A percentile compares a stretch with the other conserved stretches of the same genome.
These are phyloP conservation scores for Lophotis ruficrista DNA, from an alignment of 2,113 vertebrate genomes.

Conservation along the genomic window DNA sequence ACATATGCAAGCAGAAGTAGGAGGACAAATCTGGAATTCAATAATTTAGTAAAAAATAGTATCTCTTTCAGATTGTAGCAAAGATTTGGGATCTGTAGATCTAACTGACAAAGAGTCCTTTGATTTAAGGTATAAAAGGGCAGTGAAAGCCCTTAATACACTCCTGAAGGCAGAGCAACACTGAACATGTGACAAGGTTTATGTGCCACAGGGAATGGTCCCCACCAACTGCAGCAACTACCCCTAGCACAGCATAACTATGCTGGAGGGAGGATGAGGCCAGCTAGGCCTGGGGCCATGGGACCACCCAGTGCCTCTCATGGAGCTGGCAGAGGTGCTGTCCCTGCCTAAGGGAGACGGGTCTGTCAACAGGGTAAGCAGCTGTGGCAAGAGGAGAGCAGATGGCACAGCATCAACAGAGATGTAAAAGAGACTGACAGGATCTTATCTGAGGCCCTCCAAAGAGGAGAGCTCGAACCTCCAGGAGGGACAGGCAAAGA, in stretches of 20 bases:
- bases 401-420: not conserved
- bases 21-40: not conserved
- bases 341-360: not conserved
- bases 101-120: not conserved
- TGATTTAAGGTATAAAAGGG: not conserved
- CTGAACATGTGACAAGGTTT: not conserved
- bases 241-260: accelerated
- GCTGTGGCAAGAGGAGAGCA: too few relatives aligned
- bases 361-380: not conserved
- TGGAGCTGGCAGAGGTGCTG: not conserved
- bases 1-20: not conserved
- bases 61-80: not conserved
- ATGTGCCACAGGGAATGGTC: not conserved
- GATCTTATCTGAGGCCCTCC: not conserved
- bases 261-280: not conserved
- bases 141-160: not conserved
- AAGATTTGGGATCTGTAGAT: not conserved
- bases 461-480: not conserved
- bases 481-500: not conserved
- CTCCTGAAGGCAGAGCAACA: not conserved
- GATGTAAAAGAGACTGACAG: not conserved
- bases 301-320: accelerated
- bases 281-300: accelerated
- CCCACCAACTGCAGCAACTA: not conserved
- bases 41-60: not conserved